Percentiles rank a stretch among this genome's conserved stretches.
Evolutionary conservation across 2,888 invertebrate genomes (phyloP).

Genomic region (Pterobdella sp.): DNA sequence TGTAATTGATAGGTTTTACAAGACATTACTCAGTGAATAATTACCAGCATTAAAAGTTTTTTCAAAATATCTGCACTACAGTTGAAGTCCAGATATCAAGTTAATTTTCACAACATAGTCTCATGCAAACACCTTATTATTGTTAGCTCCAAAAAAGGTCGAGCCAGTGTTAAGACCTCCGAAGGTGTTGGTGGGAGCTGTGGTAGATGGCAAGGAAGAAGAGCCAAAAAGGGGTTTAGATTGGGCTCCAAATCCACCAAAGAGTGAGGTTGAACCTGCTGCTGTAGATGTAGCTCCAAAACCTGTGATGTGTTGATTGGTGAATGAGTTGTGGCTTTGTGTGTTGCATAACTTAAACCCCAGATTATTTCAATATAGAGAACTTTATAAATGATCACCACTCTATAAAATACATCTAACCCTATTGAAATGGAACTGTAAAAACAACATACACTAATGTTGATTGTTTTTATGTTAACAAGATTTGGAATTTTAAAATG

Average conservation of each 20-base stretch:
- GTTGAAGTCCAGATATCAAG: too few relatives aligned
- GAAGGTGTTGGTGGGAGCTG: slow-evolving; percentile 42
- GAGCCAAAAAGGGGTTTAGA: slow-evolving; percentile 39
- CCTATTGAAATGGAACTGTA: background rate
- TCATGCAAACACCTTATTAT: slow-evolving; percentile 29
- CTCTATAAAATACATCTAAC: background rate
- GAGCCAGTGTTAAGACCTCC: slow-evolving; percentile 32
- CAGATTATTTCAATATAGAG: background rate
- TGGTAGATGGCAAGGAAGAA: slow-evolving; percentile 32
- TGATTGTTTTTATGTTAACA: background rate
- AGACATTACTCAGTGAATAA: too few relatives aligned
- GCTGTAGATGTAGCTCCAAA: slow-evolving; percentile 17
- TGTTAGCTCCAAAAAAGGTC: slow-evolving; percentile 34
- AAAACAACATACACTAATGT: background rate
- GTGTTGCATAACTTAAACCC: background rate
- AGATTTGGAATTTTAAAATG: background rate
- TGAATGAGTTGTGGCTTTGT: background rate
- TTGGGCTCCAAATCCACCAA: slow-evolving; percentile 36
- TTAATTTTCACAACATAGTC: too few relatives aligned
- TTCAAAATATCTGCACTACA: too few relatives aligned
- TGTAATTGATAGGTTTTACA: too few relatives aligned
- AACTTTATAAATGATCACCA: background rate
- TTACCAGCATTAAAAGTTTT: too few relatives aligned
- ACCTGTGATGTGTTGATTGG: slow-evolving; percentile 18
- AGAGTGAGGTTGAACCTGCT: slow-evolving; percentile 15